phyloP scores from a whole-genome alignment of 2,113 vertebrate genomes.

The Pollimyrus isidori region DNA sequence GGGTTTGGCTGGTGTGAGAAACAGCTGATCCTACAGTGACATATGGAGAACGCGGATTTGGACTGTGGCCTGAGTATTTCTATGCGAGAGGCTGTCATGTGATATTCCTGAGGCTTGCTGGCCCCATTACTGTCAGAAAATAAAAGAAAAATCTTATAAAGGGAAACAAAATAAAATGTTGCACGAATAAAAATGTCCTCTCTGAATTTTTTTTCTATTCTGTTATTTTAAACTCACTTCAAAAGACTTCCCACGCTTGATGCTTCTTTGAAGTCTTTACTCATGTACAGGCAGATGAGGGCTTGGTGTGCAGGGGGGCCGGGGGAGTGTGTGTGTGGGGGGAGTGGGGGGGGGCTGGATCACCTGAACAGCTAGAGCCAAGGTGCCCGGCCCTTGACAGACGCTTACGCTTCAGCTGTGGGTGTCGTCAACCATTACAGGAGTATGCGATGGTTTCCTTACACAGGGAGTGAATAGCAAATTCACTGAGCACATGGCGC shows the following conservation, averaged over 20 bases:
- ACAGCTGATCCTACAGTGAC: not conserved
- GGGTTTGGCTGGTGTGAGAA: not conserved
- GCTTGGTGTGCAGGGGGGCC: not conserved
- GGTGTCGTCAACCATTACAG: not conserved
- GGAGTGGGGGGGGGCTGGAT: not conserved
- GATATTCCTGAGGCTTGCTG: not conserved
- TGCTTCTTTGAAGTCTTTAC: constrained; percentile 22
- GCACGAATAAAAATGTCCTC: constrained; percentile 18
- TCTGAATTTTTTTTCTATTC: not conserved
- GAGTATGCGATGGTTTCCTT: not conserved
- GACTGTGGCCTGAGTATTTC: not conserved
- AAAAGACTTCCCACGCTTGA: constrained; percentile 5
- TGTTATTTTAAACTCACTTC: constrained; percentile 20
- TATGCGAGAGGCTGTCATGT: not conserved
- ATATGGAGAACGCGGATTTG: not conserved
- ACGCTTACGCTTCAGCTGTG: not conserved
- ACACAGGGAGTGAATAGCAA: not conserved
- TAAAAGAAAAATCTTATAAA: constrained; percentile 11
- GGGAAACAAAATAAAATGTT: constrained; percentile 5
- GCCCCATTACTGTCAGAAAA: not conserved
- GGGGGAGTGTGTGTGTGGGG: not conserved
- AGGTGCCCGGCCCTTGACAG: not conserved
- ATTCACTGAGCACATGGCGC: not conserved
- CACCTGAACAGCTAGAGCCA: not conserved
- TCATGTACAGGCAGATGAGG: not conserved